Conservation (phyloP, 92 coral and sea anemone genomes). For the Zoanthus gigantus region DNA sequence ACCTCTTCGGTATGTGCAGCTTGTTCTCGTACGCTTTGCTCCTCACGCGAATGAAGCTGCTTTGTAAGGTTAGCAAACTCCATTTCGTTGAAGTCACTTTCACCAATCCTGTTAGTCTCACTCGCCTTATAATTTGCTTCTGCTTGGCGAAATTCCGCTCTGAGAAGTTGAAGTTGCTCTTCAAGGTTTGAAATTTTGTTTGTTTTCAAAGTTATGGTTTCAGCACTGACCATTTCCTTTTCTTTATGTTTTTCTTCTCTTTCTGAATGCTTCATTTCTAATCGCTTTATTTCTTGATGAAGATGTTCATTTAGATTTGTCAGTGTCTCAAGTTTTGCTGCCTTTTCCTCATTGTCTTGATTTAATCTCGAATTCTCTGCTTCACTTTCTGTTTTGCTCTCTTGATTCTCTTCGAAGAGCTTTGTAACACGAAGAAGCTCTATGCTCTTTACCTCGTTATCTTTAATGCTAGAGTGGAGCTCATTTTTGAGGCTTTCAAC, state of each 20-base stretch:
- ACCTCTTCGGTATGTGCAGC: slow-evolving; percentile 14
- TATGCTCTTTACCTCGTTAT: slow-evolving; percentile 55
- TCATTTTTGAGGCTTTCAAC: slow-evolving; percentile 66
- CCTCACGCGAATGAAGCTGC: slow-evolving; percentile 7
- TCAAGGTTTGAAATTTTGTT: slow-evolving; percentile 8
- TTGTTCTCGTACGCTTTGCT: slow-evolving; percentile 11
- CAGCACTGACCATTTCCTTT: slow-evolving; percentile 1
- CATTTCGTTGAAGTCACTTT: slow-evolving; percentile 13
- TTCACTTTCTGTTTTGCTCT: slow-evolving; percentile 27
- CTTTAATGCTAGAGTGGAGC: slow-evolving; percentile 52
- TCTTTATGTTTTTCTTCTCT: slow-evolving; percentile 12
- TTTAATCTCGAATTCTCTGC: slow-evolving; percentile 16
- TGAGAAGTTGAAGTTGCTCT: slow-evolving; percentile 15
- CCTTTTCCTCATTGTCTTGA: slow-evolving; percentile 4
- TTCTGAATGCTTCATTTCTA: slow-evolving; percentile 3
- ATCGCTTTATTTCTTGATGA: not conserved
- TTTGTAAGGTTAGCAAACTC: slow-evolving; percentile 13
- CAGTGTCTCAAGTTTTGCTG: not conserved
- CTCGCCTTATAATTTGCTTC: slow-evolving; percentile 29
- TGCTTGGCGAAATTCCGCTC: slow-evolving; percentile 5
- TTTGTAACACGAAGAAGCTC: slow-evolving; percentile 41
- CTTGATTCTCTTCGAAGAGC: slow-evolving; percentile 38
- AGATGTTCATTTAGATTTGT: not conserved
- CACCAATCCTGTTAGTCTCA: slow-evolving; percentile 22
- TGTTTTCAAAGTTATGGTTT: slow-evolving; percentile 3